Base-by-base conservation (phyloP, 2,113 vertebrate species). In the Cathartes aura region DNA sequence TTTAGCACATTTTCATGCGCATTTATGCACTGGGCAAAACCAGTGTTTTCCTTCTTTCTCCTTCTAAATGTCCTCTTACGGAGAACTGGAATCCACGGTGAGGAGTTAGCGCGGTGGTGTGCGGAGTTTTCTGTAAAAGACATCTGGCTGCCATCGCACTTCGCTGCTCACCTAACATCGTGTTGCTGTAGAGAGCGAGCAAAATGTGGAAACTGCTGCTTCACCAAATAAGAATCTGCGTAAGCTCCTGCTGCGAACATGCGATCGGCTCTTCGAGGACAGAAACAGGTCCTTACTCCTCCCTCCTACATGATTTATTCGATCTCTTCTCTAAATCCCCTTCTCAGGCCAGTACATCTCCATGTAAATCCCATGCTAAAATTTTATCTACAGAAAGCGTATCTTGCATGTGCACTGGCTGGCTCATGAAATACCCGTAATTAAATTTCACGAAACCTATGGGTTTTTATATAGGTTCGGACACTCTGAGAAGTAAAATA, bases 401-500 rank as follows among this genome's bases (percentile, higher is more conserved):
- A 15, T 76, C 52, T 1, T 9, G 91, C 13, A 29, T 27, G 89
- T 89, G 87, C 38, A 2, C 89, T 27, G 66, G 82, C 90, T 81
- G 91, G 83, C 56, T 92, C 11, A 2, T 58, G 97, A 88, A 96
- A 96, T 32, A 79, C 1, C 90, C 85, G 0, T 43, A 60, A 96
- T 85, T 91, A 93, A 95, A 97, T 90, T 36, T 64, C 81, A 38
- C 6, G 42, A 83, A 94, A 96, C 71, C 86, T 73, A 27, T 8
- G 2, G 62, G 83, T 5, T 91, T 97, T 90, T 93, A 79, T 36
- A 62, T 88, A 96, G 95, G 78, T 96, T 97, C 97, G 92, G 97
- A 82, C 81, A 50, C 92, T 79, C 82, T 83, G 58, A 73, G 78
- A 96, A 93, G 82, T 91, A 87, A 92, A 92, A 87, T 50, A 89